Conservation (phyloP, 1,140 invertebrate species). For the Lepidurus apus region DNA sequence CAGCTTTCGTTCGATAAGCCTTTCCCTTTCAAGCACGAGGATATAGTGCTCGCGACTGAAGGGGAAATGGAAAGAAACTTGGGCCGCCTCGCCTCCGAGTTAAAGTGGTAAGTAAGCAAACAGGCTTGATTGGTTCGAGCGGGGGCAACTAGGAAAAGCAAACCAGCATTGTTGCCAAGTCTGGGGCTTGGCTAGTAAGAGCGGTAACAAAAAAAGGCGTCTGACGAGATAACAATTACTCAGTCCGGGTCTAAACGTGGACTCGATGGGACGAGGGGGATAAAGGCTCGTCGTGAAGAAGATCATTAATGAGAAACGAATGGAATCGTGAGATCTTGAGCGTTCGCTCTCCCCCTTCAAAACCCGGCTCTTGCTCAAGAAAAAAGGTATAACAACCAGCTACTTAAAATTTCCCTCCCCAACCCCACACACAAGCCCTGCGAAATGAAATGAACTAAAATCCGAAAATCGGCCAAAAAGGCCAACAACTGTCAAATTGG, state of each 20-base stretch:
- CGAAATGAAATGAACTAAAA: too few relatives aligned
- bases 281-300: neutral
- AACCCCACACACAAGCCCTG: too few relatives aligned
- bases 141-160: neutral
- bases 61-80: neutral
- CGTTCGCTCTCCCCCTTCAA: neutral
- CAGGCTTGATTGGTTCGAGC: neutral
- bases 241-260: conserved; percentile 1
- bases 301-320: conserved; percentile 22
- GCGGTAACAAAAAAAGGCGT: neutral
- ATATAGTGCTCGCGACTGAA: neutral
- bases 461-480: too few relatives aligned
- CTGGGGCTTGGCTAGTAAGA: neutral
- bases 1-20: too few relatives aligned
- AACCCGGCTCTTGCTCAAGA: neutral
- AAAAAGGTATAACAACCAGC: neutral
- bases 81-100: neutral
- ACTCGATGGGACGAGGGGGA: neutral
- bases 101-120: neutral
- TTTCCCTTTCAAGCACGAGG: too few relatives aligned
- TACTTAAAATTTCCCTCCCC: too few relatives aligned
- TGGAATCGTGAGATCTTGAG: conserved; percentile 10
- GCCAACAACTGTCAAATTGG: too few relatives aligned
- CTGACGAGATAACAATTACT: conserved; percentile 12
- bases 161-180: conserved; percentile 21